Evolutionary conservation across 2,888 invertebrate genomes (phyloP).

Genomic region (Tridacna crocea): DNA sequence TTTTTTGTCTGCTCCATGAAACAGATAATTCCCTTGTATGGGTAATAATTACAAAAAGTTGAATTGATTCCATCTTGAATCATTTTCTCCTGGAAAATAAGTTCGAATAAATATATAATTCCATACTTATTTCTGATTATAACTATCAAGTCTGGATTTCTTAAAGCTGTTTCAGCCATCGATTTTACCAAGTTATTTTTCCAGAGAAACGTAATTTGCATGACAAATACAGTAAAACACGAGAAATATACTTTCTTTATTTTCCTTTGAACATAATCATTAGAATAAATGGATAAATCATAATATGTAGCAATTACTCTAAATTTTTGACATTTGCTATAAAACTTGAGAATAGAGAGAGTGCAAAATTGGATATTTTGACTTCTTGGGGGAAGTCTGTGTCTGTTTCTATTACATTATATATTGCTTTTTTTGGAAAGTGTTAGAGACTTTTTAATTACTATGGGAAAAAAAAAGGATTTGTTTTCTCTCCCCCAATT

Average conservation of each 20-base stretch:
- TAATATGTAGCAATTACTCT: constrained; percentile 36
- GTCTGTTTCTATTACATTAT: neutral
- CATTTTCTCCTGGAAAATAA: constrained; percentile 4
- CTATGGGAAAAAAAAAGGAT: no score
- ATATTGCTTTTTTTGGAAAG: neutral
- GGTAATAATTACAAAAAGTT: constrained; percentile 5
- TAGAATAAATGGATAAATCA: constrained; percentile 50
- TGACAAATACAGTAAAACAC: constrained; percentile 40
- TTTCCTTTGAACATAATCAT: constrained; percentile 40
- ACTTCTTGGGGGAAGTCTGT: neutral
- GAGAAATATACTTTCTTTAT: constrained; percentile 46
- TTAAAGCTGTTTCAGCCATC: constrained; percentile 19
- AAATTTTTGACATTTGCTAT: constrained; percentile 38
- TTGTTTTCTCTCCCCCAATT: neutral
- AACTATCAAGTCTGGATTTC: constrained; percentile 26
- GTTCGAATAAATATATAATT: constrained; percentile 19
- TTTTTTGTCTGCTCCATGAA: no score
- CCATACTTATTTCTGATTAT: constrained; percentile 23
- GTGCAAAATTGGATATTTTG: constrained; percentile 50
- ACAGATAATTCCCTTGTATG: no score
- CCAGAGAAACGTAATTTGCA: constrained; percentile 41
- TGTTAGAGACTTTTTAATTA: neutral
- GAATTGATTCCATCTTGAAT: constrained; percentile 7
- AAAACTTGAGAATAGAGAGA: constrained; percentile 40
- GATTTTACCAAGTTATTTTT: constrained; percentile 37